Conservation (phyloP, 2,797 vertebrate genomes). For the Smutsia gigantea region DNA sequence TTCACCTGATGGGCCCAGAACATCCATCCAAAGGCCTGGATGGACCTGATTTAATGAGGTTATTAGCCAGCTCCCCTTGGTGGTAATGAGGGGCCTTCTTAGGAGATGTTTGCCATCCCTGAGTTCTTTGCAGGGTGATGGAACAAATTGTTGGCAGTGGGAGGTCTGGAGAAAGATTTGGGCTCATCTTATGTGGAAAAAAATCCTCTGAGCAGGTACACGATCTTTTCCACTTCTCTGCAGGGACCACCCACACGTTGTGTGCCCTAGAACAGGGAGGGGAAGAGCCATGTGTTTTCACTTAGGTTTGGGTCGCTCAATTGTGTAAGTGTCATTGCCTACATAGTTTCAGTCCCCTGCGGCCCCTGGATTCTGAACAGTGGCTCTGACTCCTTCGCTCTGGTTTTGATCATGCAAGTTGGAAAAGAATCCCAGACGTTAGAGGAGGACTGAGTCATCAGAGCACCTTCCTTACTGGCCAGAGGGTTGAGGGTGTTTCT, state of each 20-base stretch:
- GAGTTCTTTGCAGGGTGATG: background rate
- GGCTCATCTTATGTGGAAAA: slow-evolving; percentile 44
- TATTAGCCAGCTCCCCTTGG: background rate
- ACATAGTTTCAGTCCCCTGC: background rate
- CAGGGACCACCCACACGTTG: slow-evolving; percentile 54
- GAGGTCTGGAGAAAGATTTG: slow-evolving; percentile 41
- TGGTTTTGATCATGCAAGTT: slow-evolving; percentile 43
- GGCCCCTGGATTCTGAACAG: background rate
- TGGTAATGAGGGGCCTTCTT: background rate
- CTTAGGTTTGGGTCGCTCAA: slow-evolving; percentile 13
- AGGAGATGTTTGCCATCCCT: background rate
- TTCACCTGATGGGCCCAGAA: background rate
- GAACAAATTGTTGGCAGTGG: background rate
- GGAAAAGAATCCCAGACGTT: background rate
- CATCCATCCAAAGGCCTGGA: background rate
- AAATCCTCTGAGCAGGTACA: slow-evolving; percentile 63
- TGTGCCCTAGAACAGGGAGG: background rate
- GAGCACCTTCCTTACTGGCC: background rate
- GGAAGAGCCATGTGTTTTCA: slow-evolving; percentile 64
- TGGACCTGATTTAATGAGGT: background rate
- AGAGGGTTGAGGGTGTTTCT: background rate
- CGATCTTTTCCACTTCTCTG: slow-evolving; percentile 13
- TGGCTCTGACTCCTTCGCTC: background rate
- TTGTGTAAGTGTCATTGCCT: slow-evolving; percentile 57
- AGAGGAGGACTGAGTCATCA: background rate